Evolutionary conservation across 92 coral and sea anemone species (phyloP).

Genomic region (Blastomussa wellsi): DNA sequence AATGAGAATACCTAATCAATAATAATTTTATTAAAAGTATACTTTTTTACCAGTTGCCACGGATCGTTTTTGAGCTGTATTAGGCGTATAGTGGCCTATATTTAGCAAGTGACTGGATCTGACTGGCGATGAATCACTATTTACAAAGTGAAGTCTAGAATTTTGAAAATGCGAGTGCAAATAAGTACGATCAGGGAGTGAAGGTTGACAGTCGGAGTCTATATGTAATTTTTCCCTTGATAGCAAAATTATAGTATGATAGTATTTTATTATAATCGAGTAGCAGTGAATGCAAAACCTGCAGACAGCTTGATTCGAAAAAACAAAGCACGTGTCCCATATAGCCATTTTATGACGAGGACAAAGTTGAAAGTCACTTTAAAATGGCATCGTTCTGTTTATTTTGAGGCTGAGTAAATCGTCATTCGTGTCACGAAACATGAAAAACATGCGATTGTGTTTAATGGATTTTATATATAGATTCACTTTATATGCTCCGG

Average conservation of each 20-base stretch:
- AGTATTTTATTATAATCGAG: neutral
- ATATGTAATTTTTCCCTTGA: neutral
- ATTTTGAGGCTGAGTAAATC: neutral
- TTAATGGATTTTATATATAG: neutral
- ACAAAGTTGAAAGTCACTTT: neutral
- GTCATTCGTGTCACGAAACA: slow-evolving; percentile 11
- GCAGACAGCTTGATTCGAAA: neutral
- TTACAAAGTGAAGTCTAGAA: neutral
- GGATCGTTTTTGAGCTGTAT: neutral
- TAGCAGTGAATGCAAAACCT: no score
- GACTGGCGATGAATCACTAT: neutral
- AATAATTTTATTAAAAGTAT: neutral
- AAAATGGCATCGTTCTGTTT: neutral
- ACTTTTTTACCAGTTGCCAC: no score
- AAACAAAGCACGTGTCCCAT: neutral
- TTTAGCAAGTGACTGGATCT: no score
- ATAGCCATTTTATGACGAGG: neutral
- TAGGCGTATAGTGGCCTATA: no score
- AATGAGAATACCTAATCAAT: neutral
- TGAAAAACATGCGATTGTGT: neutral
- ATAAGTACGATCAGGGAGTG: neutral
- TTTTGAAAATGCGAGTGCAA: neutral
- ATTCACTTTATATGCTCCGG: neutral
- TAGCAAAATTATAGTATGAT: neutral
- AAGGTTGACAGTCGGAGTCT: neutral